Base-by-base conservation (phyloP, 1,140 invertebrate genomes). In the Neodiprion lecontei region DNA sequence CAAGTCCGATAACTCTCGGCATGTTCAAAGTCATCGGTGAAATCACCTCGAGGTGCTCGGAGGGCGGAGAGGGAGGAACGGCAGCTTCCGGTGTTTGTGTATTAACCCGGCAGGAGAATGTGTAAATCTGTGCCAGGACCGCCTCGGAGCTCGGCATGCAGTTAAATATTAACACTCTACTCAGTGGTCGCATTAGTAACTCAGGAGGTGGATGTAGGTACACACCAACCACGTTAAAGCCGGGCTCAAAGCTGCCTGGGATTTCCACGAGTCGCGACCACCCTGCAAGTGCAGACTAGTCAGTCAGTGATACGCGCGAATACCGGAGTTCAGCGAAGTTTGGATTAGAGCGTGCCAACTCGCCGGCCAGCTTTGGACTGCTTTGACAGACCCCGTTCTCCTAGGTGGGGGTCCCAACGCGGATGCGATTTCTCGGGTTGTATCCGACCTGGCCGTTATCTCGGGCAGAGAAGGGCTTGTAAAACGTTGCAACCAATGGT, bases 161-260 rank as follows among this genome's bases (percentile, higher is more conserved):
- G 9, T 61, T 61, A 61, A 61, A 61, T 61, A 61, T 61, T 61
- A 61, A 61, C 53, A 61, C 53, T 61, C 53, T 61, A 61, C 4
- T 61, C 53, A 61, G 53, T 61, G 53, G 53, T 61, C n/a, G n/a
- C 53, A 61, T 61, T 61, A 61, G 53, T 61, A 61, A 61, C 53
- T 61, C 53, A 61, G 53, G n/a, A 61, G 53, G 53, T 61, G n/a
- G 53, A 61, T 17, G 53, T 61, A 17, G 53, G 53, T 61, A 61
- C 7, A 61, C n/a, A 61, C 53, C 11, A 12, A 61, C 4, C 53
- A 61, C 4, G 53, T 9, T 61, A 14, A 12, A 12, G 53, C 53
- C 28, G 28, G 28, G 28, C 28, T 40, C 28, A 5, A 61, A 61
- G 53, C 11, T 61, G n/a, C 9, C 53, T 61, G 11, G 28, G 28